These are phyloP conservation scores for Poeciliopsis retropinna DNA, from an alignment of 2,113 vertebrate genomes.

Conservation along the genomic window DNA sequence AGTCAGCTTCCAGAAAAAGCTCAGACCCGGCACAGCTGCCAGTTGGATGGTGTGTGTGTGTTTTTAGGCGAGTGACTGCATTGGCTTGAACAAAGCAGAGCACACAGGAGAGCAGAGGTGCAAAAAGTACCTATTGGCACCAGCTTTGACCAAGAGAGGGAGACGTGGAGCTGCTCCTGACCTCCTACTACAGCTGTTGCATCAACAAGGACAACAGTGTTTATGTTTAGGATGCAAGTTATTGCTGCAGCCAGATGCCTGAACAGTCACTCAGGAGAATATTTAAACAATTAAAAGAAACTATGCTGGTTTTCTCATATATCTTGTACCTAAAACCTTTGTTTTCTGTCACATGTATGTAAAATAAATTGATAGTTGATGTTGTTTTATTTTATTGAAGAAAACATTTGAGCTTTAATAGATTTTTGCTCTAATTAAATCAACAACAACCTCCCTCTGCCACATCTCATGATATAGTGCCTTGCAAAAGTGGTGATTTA, in stretches of 20 bases:
- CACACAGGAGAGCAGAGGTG: conserved; percentile 33
- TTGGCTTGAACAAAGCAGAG: conserved; percentile 37
- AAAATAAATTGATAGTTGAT: not conserved
- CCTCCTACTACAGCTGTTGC: conserved; percentile 57
- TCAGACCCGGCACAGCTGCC: conserved; percentile 28
- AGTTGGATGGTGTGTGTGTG: conserved; percentile 20
- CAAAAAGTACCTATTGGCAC: not conserved
- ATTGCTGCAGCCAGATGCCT: conserved; percentile 27
- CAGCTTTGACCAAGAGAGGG: conserved; percentile 64
- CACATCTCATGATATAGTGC: not conserved
- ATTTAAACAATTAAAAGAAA: conserved; percentile 15
- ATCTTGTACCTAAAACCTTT: conserved; percentile 1
- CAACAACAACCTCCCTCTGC: not conserved
- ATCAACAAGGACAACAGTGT: conserved; percentile 54
- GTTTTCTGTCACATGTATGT: conserved; percentile 1
- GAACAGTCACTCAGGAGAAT: conserved; percentile 5
- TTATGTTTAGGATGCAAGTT: conserved; percentile 23
- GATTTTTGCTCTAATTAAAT: not conserved
- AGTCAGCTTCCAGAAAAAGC: conserved; percentile 75
- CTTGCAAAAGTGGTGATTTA: not conserved
- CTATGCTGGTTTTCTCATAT: not conserved
- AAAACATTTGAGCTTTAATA: not conserved
- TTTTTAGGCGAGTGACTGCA: conserved; percentile 45
- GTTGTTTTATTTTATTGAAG: too few species aligned
- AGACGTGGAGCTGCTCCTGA: conserved; percentile 46